Base-by-base conservation (phyloP, 1,140 invertebrate genomes). In the Lepidurus packardi region DNA sequence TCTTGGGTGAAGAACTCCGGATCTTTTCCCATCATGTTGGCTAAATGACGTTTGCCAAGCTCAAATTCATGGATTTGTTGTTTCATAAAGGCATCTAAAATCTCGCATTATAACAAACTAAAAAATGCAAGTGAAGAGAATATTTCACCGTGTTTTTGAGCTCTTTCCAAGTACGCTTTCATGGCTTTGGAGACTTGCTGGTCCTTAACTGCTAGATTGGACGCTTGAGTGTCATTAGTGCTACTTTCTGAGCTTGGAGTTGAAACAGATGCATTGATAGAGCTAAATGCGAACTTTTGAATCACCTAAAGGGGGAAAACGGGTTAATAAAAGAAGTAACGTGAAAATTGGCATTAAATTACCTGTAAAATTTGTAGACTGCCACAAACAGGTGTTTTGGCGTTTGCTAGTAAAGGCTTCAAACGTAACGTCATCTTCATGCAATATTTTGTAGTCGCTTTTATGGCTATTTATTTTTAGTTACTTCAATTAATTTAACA, bases 1-100 rank as follows among this genome's bases (percentile, higher is more conserved):
- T 91, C 88, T 85, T 98, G 92, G 0, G 92, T 93, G 84, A 99
- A 94, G 10, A 88, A 90, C 81, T 94, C 91, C 1, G 91, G 90
- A 88, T 98, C 91, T 85, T 91, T 90, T 3, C 96, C 96, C 97
- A 99, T 99, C 89, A 99, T 99, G 85, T 98, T 98, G 7, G 97
- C 97, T 77, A 99, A 88, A 87, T 99, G 95, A 41, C 95, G 87
- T 85, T 93, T 95, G 11, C 98, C 97, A 83, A 96, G 91, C 83
- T 95, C 90, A 86, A 91, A 99, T 82, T 97, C 92, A 78, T 89
- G 82, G 74, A 89, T 87, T 85, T 98, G 90, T 80, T 90, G 88
- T 82, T 91, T 89, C 88, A 98, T 93, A 83, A 97, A 95, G 81
- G 90, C 89, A 84, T 96, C 91, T 91, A 80, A 43, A 84, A 85